Conservation (phyloP, 2,113 vertebrate genomes). For the Mungos mungo region DNA sequence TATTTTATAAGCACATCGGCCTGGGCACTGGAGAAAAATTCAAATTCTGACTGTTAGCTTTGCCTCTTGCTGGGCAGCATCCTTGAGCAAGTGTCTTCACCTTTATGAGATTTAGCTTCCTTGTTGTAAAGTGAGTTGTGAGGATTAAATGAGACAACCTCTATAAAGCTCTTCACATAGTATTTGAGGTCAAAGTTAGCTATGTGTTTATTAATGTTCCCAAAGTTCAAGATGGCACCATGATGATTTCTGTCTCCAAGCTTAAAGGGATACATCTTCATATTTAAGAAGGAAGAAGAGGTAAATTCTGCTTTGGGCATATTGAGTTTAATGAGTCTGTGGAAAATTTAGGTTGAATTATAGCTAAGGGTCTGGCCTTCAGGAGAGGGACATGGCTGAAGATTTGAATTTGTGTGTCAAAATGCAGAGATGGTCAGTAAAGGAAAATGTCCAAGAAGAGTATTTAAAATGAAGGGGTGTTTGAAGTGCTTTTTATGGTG, state of each 20-base stretch:
- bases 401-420: background rate
- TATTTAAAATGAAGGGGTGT: background rate
- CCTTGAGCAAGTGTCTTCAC: background rate
- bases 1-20: background rate
- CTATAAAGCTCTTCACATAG: background rate
- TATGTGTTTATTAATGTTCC: background rate
- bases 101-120: background rate
- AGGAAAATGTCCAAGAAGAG: background rate
- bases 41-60: background rate
- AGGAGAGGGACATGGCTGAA: background rate
- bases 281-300: background rate
- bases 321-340: background rate
- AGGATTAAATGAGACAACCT: conserved; percentile 5
- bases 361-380: background rate
- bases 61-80: background rate
- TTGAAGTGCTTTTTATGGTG: background rate
- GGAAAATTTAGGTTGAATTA: background rate
- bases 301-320: background rate
- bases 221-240: background rate
- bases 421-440: background rate
- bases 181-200: background rate
- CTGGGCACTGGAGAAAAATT: background rate
- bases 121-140: background rate
- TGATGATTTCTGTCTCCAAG: background rate
- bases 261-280: background rate